Evolutionary conservation across 2,113 vertebrate species (phyloP).

Genomic region (Canis aureus): DNA sequence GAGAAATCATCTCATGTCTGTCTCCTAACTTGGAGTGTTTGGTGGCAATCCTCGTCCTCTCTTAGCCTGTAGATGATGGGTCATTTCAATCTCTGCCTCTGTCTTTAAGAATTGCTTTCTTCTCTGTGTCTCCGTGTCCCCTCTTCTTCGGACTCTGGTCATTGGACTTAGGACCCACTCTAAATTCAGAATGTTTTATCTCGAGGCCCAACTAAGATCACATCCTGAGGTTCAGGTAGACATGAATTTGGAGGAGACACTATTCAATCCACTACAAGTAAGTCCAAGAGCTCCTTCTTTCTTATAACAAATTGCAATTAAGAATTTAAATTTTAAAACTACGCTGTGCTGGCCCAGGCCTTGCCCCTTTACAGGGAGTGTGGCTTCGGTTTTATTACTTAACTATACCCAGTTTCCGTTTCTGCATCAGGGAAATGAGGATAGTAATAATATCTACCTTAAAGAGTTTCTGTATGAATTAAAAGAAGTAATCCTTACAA

Average conservation of each 20-base stretch:
- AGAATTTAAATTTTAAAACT: not conserved
- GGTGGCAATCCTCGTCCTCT: not conserved
- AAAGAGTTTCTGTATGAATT: not conserved
- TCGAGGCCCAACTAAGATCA: not conserved
- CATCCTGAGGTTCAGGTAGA: not conserved
- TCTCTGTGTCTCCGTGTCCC: not conserved
- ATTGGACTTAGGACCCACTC: not conserved
- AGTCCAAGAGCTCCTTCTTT: not conserved
- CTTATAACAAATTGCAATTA: not conserved
- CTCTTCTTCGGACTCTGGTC: not conserved
- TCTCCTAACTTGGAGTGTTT: not conserved
- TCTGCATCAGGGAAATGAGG: not conserved
- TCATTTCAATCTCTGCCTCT: not conserved
- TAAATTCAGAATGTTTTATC: not conserved
- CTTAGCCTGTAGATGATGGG: not conserved
- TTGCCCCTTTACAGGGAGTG: not conserved
- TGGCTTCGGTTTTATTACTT: not conserved
- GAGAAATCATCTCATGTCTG: not conserved
- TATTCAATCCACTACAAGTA: not conserved
- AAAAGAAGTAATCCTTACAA: not conserved
- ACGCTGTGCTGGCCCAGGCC: fast-evolving
- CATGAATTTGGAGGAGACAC: not conserved
- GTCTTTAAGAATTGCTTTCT: not conserved
- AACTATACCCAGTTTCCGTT: not conserved
- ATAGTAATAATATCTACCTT: not conserved